These are phyloP conservation scores for Priocnemis perturbator DNA, from an alignment of 2,888 invertebrate genomes.

Conservation along the genomic window DNA sequence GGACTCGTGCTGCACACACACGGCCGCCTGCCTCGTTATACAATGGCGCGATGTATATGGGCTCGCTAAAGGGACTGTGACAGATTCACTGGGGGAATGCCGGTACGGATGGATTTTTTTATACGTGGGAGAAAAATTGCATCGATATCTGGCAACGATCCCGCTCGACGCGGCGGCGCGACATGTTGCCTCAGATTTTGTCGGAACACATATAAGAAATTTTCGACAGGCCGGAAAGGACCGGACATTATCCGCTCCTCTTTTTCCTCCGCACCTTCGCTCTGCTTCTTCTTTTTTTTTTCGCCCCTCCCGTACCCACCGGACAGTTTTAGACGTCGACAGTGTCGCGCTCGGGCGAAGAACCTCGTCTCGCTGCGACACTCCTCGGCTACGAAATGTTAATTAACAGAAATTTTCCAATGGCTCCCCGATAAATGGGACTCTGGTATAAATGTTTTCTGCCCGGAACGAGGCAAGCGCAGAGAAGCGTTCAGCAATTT, in stretches of 20 bases:
- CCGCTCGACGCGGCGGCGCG: slow-evolving; percentile 41
- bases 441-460: no score
- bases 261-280: no score
- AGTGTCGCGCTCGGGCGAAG: no score
- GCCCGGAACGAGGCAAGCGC: no score
- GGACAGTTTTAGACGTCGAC: no score
- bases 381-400: no score
- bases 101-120: slow-evolving; percentile 42
- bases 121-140: slow-evolving; percentile 44
- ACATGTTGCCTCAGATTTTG: slow-evolving; percentile 19
- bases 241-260: neutral
- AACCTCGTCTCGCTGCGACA: no score
- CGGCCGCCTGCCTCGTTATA: neutral
- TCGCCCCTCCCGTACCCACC: no score
- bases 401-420: no score
- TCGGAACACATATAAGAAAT: slow-evolving; percentile 1
- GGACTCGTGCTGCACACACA: neutral
- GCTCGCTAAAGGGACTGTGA: slow-evolving; percentile 47
- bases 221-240: neutral
- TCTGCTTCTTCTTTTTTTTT: no score
- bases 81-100: slow-evolving; percentile 50
- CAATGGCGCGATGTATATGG: slow-evolving; percentile 1
- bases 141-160: slow-evolving; percentile 52
- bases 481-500: no score
- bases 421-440: no score